phyloP scores from a whole-genome alignment of 2,113 vertebrate species.

The Rhabdornis inornatus region DNA sequence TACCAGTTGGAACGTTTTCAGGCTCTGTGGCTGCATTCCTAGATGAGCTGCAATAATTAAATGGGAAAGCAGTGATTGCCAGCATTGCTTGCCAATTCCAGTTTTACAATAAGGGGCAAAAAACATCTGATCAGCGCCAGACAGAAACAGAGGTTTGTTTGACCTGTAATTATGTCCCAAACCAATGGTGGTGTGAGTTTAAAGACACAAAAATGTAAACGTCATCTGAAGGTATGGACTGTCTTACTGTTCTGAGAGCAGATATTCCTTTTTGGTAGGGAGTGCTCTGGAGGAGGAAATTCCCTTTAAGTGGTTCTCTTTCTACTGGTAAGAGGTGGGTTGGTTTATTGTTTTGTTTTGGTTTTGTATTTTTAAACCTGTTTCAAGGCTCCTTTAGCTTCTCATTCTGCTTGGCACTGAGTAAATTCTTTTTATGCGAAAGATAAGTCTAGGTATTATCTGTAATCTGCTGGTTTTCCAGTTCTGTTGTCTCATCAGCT shows the following conservation, averaged over 20 bases:
- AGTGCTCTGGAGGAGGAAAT: neutral
- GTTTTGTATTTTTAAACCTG: neutral
- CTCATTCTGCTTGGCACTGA: neutral
- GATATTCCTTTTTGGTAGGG: neutral
- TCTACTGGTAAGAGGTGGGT: neutral
- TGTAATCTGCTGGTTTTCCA: neutral
- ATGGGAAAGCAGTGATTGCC: conserved; percentile 28
- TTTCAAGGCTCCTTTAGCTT: neutral
- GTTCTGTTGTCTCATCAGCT: neutral
- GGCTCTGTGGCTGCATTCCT: conserved; percentile 35
- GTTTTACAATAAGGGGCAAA: conserved; percentile 1
- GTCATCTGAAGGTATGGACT: neutral
- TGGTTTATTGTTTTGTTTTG: neutral
- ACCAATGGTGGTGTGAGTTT: neutral
- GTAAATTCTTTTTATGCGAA: neutral
- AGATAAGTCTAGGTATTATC: neutral
- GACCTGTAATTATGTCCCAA: neutral
- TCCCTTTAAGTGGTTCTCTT: neutral
- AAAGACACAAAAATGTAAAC: neutral
- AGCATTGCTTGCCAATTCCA: conserved; percentile 16
- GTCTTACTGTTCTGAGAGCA: neutral
- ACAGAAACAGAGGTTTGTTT: conserved; percentile 36
- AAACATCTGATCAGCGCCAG: conserved; percentile 5
- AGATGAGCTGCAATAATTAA: conserved; percentile 51
- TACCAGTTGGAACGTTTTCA: conserved; percentile 45